A percentile compares a stretch with the other conserved stretches of the same genome.
Conservation (phyloP, 2,797 vertebrate genomes). For the Meda fulgida region DNA sequence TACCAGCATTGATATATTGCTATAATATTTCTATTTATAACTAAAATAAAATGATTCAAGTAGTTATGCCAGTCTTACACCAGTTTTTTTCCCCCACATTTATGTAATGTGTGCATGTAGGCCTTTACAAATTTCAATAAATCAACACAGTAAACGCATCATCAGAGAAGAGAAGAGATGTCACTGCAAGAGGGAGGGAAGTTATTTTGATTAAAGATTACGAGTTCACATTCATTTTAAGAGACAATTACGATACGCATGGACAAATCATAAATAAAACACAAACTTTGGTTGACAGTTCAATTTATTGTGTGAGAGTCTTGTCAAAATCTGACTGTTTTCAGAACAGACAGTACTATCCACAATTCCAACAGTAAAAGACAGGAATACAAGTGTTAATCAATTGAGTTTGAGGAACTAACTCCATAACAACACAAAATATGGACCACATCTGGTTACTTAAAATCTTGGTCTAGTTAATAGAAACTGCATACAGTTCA, state of each 20-base stretch:
- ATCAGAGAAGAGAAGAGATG: too few species aligned
- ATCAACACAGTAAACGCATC: neutral
- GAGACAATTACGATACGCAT: neutral
- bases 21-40: too few species aligned
- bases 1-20: neutral
- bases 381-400: constrained; percentile 12
- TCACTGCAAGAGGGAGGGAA: neutral
- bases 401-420: neutral
- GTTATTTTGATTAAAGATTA: neutral
- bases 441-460: neutral
- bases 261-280: neutral
- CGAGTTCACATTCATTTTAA: too few species aligned
- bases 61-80: neutral
- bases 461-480: neutral
- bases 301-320: neutral
- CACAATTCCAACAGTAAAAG: neutral
- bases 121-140: neutral
- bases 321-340: neutral
- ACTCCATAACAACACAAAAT: neutral
- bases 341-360: neutral
- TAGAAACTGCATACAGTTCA: neutral
- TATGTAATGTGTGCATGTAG: neutral
- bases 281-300: neutral
- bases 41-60: too few species aligned
- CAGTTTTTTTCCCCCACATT: too few species aligned